Evolutionary conservation across 1,140 invertebrate species (phyloP).

Genomic region (Ylistrum balloti): DNA sequence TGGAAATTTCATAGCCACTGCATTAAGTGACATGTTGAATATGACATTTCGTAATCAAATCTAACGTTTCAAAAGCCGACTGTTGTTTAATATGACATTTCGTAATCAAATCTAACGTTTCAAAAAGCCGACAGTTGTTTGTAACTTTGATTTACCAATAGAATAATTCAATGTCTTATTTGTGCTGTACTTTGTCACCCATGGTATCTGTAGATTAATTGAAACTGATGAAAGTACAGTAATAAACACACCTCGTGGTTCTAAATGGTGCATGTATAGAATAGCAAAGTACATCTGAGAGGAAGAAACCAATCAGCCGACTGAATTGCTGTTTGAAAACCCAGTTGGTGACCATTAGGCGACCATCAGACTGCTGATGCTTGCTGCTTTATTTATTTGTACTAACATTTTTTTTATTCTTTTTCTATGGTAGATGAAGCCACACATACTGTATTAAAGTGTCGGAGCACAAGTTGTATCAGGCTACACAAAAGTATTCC

Average conservation of each 20-base stretch:
- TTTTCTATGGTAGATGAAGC: neutral
- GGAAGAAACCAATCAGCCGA: neutral
- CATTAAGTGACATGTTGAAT: neutral
- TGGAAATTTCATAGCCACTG: neutral
- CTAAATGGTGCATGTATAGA: neutral
- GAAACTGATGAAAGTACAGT: neutral
- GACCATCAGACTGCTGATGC: neutral
- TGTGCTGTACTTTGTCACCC: neutral
- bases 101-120: neutral
- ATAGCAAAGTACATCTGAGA: neutral
- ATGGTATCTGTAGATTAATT: neutral
- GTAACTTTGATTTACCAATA: neutral
- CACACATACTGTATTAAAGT: neutral
- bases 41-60: neutral
- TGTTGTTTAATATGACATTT: neutral
- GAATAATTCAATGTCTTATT: neutral
- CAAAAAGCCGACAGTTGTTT: neutral
- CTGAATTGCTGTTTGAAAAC: neutral
- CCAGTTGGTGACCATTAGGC: conserved; percentile 6
- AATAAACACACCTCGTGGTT: neutral
- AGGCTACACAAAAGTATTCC: neutral
- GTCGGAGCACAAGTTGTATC: neutral
- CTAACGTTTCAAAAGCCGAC: neutral
- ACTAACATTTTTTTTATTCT: neutral
- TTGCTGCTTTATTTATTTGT: neutral